These are phyloP conservation scores for Crambe crambe DNA, from an alignment of 37 sponge, comb jelly and placozoan genomes.

Conservation along the genomic window DNA sequence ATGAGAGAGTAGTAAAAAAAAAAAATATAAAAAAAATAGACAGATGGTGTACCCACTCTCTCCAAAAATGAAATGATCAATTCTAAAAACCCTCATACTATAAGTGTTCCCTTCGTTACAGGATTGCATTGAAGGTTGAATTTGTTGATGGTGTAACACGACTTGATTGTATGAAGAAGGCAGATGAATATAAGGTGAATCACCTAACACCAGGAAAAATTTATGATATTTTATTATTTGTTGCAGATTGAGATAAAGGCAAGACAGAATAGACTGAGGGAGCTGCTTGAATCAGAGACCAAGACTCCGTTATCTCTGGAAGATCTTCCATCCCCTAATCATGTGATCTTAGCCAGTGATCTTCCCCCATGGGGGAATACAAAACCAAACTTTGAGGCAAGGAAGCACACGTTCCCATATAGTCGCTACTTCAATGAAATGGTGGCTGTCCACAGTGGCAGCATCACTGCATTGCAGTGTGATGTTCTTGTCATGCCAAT, in stretches of 20 bases:
- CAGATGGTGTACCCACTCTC: no score
- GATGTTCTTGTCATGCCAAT: constrained; percentile 56
- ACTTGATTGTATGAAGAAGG: constrained; percentile 46
- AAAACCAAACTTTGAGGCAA: neutral
- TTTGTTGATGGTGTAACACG: constrained; percentile 70
- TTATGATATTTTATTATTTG: neutral
- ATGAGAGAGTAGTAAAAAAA: neutral
- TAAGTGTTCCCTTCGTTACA: no score
- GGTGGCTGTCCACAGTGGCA: constrained; percentile 21
- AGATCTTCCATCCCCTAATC: constrained; percentile 8
- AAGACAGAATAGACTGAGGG: constrained; percentile 13
- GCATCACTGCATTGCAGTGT: constrained; percentile 23
- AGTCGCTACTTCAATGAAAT: constrained; percentile 10
- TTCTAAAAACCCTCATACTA: no score
- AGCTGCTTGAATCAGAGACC: neutral
- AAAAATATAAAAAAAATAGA: no score
- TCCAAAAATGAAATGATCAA: no score
- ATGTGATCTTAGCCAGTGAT: neutral
- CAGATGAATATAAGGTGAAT: constrained; percentile 44
- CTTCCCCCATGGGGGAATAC: constrained; percentile 17
- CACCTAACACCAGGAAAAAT: no score
- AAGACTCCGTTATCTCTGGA: neutral
- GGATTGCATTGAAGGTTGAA: constrained; percentile 48
- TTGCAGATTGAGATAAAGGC: constrained; percentile 20
- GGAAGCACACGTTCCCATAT: constrained; percentile 7